phyloP scores from a whole-genome alignment of 2,888 invertebrate species.

The Pheosia tremula region DNA sequence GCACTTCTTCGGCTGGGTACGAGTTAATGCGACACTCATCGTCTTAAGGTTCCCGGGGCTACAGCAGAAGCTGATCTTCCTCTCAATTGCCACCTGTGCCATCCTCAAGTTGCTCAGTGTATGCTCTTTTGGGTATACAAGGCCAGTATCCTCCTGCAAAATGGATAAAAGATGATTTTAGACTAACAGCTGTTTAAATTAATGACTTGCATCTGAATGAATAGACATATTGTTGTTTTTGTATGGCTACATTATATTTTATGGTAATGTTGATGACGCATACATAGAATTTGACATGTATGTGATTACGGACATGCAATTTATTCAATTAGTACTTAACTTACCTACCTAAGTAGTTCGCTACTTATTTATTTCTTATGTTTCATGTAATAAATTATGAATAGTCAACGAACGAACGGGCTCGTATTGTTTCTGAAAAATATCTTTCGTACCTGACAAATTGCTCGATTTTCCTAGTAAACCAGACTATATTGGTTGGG shows the following conservation, averaged over 20 bases:
- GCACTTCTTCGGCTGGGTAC: constrained; percentile 26
- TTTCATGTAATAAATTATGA: too few species aligned
- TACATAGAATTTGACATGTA: not conserved
- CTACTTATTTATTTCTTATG: too few species aligned
- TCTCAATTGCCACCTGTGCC: constrained; percentile 66
- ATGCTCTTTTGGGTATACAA: constrained; percentile 59
- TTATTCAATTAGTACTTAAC: too few species aligned
- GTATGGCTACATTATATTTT: not conserved
- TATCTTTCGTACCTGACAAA: not conserved
- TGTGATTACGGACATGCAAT: not conserved
- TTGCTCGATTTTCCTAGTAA: not conserved
- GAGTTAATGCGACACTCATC: constrained; percentile 19
- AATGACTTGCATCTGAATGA: too few species aligned
- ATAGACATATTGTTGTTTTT: not conserved
- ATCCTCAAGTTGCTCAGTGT: constrained; percentile 60
- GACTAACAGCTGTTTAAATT: too few species aligned
- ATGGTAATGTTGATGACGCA: not conserved
- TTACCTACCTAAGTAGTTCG: too few species aligned
- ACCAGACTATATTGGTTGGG: not conserved
- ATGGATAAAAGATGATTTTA: too few species aligned
- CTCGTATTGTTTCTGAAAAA: too few species aligned
- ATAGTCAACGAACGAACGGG: too few species aligned
- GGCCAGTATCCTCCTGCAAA: constrained; percentile 54
- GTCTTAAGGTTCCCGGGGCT: constrained; percentile 43
- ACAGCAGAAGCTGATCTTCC: constrained; percentile 68